Conservation (phyloP, 2,888 invertebrate genomes). For the Anticlea derivata region DNA sequence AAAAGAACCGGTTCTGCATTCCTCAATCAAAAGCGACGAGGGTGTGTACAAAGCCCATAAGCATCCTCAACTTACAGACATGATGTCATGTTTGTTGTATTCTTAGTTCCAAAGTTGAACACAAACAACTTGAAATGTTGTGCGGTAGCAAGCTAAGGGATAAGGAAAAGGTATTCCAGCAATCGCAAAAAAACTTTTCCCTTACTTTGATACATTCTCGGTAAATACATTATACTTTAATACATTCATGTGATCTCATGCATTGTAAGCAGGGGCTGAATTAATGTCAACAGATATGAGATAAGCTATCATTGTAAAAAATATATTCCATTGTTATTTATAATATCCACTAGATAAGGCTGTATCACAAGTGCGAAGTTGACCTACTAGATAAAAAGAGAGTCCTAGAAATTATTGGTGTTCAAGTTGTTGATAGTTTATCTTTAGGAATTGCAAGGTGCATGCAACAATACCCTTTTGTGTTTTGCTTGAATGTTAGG, state of each 20-base stretch:
- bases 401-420: slow-evolving; percentile 19
- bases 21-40: no score
- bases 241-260: slow-evolving; percentile 21
- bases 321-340: slow-evolving; percentile 21
- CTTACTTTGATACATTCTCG: not conserved
- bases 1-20: no score
- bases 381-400: slow-evolving; percentile 35
- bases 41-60: not conserved
- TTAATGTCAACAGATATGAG: slow-evolving; percentile 16
- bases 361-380: slow-evolving; percentile 18
- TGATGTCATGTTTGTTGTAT: not conserved
- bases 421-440: slow-evolving; percentile 9
- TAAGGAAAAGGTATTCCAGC: slow-evolving; percentile 20
- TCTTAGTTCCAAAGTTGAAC: not conserved
- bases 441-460: not conserved
- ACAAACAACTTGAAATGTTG: slow-evolving; percentile 8
- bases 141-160: slow-evolving; percentile 2
- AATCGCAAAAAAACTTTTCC: slow-evolving; percentile 15
- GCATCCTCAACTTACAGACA: not conserved
- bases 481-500: no score
- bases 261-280: slow-evolving; percentile 25
- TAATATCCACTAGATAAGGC: slow-evolving; percentile 13
- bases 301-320: slow-evolving; percentile 24
- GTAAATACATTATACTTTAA: slow-evolving; percentile 14
- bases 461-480: not conserved